These are phyloP conservation scores for Micromesistius poutassou DNA, from an alignment of 2,797 vertebrate genomes.

Conservation along the genomic window DNA sequence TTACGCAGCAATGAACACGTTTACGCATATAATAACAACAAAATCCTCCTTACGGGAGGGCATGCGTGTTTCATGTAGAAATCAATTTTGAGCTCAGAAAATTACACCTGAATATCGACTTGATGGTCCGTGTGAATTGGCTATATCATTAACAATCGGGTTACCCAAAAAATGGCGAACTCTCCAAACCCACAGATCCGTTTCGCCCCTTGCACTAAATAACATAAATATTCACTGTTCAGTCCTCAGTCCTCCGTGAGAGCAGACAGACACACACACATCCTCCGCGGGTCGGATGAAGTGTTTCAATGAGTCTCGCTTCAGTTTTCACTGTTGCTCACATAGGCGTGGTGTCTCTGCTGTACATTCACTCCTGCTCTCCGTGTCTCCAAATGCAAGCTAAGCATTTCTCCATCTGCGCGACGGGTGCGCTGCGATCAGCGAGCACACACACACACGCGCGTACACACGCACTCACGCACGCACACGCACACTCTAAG, in stretches of 20 bases:
- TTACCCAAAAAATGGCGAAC: slow-evolving; percentile 33
- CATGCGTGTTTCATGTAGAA: slow-evolving; percentile 64
- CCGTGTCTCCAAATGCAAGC: slow-evolving; percentile 66
- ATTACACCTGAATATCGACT: slow-evolving; percentile 69
- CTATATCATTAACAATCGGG: slow-evolving; percentile 46
- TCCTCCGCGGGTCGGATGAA: slow-evolving; percentile 62
- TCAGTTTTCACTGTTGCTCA: slow-evolving; percentile 52
- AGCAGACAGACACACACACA: slow-evolving; percentile 39
- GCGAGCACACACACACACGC: slow-evolving; percentile 35
- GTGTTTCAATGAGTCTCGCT: slow-evolving; percentile 49
- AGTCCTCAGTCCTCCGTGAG: slow-evolving; percentile 43
- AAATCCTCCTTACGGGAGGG: slow-evolving; percentile 56
- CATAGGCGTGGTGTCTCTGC: slow-evolving; percentile 40
- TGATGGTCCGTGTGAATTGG: slow-evolving; percentile 60
- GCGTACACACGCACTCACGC: too few species aligned
- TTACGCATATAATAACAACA: slow-evolving; percentile 60
- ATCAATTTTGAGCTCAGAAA: slow-evolving; percentile 43
- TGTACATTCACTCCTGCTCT: slow-evolving; percentile 68
- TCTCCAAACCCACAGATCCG: slow-evolving; percentile 41
- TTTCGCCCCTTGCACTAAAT: slow-evolving; percentile 25
- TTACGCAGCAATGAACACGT: slow-evolving; percentile 83
- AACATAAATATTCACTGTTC: slow-evolving; percentile 52
- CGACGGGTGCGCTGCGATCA: slow-evolving; percentile 44
- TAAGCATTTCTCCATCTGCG: slow-evolving; percentile 63
- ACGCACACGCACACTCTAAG: slow-evolving; percentile 21